These are phyloP conservation scores for Micropoecilia bifurca DNA, from an alignment of 2,797 vertebrate species.

Conservation along the genomic window DNA sequence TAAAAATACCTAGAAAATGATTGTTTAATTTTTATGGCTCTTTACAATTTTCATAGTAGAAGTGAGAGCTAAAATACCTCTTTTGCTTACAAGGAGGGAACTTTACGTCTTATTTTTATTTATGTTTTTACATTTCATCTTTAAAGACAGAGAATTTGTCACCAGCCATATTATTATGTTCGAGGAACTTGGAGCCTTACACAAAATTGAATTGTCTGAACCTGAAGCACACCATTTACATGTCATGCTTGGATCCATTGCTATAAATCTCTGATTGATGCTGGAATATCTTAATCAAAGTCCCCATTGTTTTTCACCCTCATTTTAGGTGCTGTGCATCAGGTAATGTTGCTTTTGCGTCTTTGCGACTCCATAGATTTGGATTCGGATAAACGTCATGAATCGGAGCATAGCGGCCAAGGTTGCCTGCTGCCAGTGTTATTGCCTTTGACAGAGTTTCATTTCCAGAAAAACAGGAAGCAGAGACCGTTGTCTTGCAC, in stretches of 20 bases:
- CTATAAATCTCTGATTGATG: constrained; percentile 41
- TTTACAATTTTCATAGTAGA: background rate
- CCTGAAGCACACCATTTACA: constrained; percentile 28
- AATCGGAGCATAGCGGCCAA: constrained; percentile 53
- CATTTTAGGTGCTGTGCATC: constrained; percentile 37
- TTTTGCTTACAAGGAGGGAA: background rate
- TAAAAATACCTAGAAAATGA: background rate
- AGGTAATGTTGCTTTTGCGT: constrained; percentile 18
- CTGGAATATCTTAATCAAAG: constrained; percentile 23
- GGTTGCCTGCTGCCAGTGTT: constrained; percentile 56
- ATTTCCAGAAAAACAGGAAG: constrained; percentile 83
- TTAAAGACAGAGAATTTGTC: background rate
- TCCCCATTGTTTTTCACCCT: constrained; percentile 41
- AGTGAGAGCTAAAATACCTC: background rate
- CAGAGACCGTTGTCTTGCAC: constrained; percentile 70
- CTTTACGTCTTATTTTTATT: background rate
- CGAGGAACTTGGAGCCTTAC: background rate
- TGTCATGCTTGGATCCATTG: constrained; percentile 46
- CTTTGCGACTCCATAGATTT: constrained; percentile 32
- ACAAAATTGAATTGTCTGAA: background rate
- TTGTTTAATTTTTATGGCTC: background rate
- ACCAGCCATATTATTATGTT: background rate
- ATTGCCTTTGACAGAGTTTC: constrained; percentile 79
- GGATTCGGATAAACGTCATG: constrained; percentile 44
- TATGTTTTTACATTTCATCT: background rate